phyloP scores from a whole-genome alignment of 2,797 vertebrate genomes.

The Adrianichthys oophorus region DNA sequence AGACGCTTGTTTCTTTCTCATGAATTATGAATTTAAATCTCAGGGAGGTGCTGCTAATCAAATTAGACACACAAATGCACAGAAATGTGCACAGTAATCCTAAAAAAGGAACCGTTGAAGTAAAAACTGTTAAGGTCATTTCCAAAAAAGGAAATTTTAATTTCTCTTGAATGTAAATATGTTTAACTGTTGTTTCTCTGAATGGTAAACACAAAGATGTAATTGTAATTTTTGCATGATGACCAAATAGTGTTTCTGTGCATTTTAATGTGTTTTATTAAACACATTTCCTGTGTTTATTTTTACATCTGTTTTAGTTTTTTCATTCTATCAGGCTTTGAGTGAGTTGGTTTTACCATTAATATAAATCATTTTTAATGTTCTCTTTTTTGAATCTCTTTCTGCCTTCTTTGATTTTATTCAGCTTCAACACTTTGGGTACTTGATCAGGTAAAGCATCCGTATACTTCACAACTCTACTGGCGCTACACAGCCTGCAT shows the following conservation, averaged over 20 bases:
- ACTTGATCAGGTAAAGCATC: conserved; percentile 63
- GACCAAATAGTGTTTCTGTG: too few species aligned
- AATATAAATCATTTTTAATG: conserved; percentile 7
- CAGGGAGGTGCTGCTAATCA: background rate
- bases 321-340: background rate
- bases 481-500: conserved; percentile 42
- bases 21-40: background rate
- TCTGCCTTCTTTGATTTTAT: conserved; percentile 9
- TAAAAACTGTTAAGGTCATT: too few species aligned
- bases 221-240: background rate
- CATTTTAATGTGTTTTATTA: too few species aligned
- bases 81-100: background rate
- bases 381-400: conserved; percentile 21
- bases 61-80: too few species aligned
- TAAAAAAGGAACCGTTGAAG: background rate
- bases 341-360: background rate
- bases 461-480: conserved; percentile 40
- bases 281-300: too few species aligned
- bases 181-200: too few species aligned
- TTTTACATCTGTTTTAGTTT: too few species aligned
- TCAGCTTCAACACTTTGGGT: conserved; percentile 31
- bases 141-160: too few species aligned
- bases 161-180: too few species aligned
- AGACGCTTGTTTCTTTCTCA: too few species aligned
- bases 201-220: background rate